Conservation (phyloP, 2,797 vertebrate species). For the Betta splendens region DNA sequence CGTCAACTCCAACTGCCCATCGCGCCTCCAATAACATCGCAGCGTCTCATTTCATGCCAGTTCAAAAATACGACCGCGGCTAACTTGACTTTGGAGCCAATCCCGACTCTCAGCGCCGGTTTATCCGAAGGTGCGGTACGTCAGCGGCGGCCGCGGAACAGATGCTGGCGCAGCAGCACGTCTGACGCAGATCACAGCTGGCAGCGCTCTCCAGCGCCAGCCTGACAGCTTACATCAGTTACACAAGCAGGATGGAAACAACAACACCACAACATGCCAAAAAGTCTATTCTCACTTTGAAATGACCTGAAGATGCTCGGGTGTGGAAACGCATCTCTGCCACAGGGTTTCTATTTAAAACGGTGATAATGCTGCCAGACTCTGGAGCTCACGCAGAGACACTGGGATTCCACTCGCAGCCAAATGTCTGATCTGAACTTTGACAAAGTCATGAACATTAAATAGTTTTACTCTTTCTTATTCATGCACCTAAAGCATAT, state of each 20-base stretch:
- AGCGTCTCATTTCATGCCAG: conserved; percentile 16
- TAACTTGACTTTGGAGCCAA: conserved; percentile 35
- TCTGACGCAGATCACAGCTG: conserved; percentile 75
- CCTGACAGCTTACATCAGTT: conserved; percentile 69
- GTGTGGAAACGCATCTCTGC: conserved; percentile 29
- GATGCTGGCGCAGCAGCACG: conserved; percentile 72
- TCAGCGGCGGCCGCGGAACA: conserved; percentile 55
- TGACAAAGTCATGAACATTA: conserved; percentile 13
- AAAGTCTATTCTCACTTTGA: conserved; percentile 65
- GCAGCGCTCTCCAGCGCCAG: conserved; percentile 57
- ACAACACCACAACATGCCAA: conserved; percentile 16
- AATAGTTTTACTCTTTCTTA: conserved; percentile 16
- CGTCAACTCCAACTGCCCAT: conserved; percentile 19
- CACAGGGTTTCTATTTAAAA: conserved; percentile 47
- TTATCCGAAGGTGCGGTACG: conserved; percentile 47
- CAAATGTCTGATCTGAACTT: conserved; percentile 14
- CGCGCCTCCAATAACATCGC: conserved; percentile 20
- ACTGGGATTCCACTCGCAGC: conserved; percentile 24
- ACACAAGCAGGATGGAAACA: conserved; percentile 34
- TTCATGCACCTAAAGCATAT: not conserved
- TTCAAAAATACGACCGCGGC: conserved; percentile 17
- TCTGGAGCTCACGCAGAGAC: conserved; percentile 32
- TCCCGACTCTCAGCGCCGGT: conserved; percentile 30
- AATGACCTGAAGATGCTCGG: conserved; percentile 63
- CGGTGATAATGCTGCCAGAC: conserved; percentile 34